Percentiles rank a stretch among this genome's conserved stretches.
Conservation (phyloP, 1,140 invertebrate genomes). For the Lutraria rhynchaena region DNA sequence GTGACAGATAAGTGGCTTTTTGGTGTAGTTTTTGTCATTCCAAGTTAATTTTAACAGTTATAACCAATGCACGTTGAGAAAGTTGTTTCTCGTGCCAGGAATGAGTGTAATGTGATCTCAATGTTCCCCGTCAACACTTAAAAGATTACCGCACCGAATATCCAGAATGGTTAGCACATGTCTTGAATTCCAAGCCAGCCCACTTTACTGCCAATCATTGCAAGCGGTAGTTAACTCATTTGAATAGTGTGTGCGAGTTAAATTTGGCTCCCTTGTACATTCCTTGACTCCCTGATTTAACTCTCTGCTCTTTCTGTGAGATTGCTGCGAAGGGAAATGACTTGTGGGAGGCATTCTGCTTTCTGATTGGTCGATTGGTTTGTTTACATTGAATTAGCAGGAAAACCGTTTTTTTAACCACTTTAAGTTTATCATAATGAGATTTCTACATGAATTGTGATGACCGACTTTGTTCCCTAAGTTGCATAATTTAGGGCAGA, state of each 20-base stretch:
- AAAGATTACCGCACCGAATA: background rate
- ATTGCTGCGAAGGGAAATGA: too few relatives aligned
- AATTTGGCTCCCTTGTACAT: background rate
- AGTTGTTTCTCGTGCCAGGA: background rate
- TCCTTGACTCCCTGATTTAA: too few relatives aligned
- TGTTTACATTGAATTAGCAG: conserved; percentile 37
- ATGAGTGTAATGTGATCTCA: conserved; percentile 12
- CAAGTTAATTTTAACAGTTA: conserved; percentile 10
- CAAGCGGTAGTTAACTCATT: background rate
- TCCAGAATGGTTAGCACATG: background rate
- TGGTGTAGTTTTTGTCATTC: background rate
- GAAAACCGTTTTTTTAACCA: conserved; percentile 22
- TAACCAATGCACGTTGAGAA: background rate
- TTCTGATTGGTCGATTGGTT: background rate
- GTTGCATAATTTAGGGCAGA: background rate
- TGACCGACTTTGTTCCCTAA: too few relatives aligned
- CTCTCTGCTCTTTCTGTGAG: too few relatives aligned
- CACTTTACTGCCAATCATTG: conserved; percentile 2
- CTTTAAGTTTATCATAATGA: conserved; percentile 5
- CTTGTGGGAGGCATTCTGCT: too few relatives aligned
- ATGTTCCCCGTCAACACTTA: conserved; percentile 8
- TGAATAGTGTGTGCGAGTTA: conserved; percentile 2
- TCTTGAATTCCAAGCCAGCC: conserved; percentile 3
- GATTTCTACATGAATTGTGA: conserved; percentile 47
- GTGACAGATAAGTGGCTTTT: background rate